Evolutionary conservation across 2,797 vertebrate species (phyloP), one percentile per base, ranked within the genome.

Genomic region (Clarias platycephalus): DNA sequence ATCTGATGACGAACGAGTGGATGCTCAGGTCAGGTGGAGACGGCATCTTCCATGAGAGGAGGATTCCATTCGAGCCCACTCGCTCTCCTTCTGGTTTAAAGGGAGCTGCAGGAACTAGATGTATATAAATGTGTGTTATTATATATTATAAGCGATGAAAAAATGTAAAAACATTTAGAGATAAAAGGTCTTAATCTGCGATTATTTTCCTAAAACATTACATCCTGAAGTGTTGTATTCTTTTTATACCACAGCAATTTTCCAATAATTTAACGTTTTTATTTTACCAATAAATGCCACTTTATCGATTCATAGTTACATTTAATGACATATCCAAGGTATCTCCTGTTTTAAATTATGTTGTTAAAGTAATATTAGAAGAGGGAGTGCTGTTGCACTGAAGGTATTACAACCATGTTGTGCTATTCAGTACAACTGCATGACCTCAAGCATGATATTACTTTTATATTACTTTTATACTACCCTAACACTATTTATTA

Each of bases 61-160:
- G 93, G 89, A 99, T 97, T 80, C 97, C 98, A 87, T 96, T 98
- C 90, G 97, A 98, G n/a, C 97, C 98, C 13, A 97, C 97, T 85
- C 95, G 91, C 90, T 98, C 95, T 80, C 97, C 98, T 20, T 95
- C 95, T 31, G 98, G 93, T 74, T 82, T 91, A 64, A 88, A 84
- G 55, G 97, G 97, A 16, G 96, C 93, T 13, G 94, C 95, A 62
- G 96, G 95, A 90, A 94, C 96, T 96, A 67, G 6, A 44, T 24
- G 90, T 76, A 87, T 0, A 57, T 2, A 60, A 31, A 49, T 9
- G 53, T 18, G 5, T 13, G 26, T 68, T 70, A 24, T 53, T 68
- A 53, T 8, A 13, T 37, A 37, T 60, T 15, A 62, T 6, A 13
- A 58, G 28, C 9, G 8, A 44, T 8, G 31, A 9, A 44, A 58